Percentiles rank a stretch among this genome's conserved stretches.
These are phyloP conservation scores for Limnephilus marmoratus DNA, from an alignment of 2,888 invertebrate species.

Conservation along the genomic window DNA sequence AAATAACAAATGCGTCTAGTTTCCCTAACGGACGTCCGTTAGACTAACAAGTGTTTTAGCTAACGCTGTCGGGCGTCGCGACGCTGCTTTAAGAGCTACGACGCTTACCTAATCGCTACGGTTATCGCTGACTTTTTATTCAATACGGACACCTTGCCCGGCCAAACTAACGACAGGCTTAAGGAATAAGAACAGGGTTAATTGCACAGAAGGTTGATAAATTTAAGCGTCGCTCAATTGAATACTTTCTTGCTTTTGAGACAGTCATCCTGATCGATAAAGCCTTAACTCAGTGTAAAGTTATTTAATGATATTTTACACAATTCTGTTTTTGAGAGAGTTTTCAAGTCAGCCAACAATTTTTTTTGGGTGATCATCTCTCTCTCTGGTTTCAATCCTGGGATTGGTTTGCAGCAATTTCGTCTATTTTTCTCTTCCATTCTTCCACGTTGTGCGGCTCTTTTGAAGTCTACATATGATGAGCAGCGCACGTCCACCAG, in stretches of 20 bases:
- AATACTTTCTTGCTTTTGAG: background rate
- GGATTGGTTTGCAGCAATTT: too few relatives aligned
- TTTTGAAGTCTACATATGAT: too few relatives aligned
- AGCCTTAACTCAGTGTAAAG: background rate
- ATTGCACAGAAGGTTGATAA: slow-evolving; percentile 46
- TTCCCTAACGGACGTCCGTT: slow-evolving; percentile 59
- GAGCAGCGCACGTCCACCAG: too few relatives aligned
- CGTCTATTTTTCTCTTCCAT: too few relatives aligned
- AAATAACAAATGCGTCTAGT: slow-evolving; percentile 64
- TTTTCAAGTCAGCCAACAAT: background rate
- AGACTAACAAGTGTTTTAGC: slow-evolving; percentile 59
- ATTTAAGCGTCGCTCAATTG: slow-evolving; percentile 6
- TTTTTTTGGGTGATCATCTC: background rate
- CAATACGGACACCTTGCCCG: slow-evolving; percentile 51
- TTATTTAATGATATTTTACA: background rate
- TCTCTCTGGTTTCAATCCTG: too few relatives aligned
- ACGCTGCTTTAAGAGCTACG: slow-evolving; percentile 36
- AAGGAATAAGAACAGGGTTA: slow-evolving; percentile 40
- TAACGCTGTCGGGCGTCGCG: slow-evolving; percentile 52
- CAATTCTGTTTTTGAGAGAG: too few relatives aligned
- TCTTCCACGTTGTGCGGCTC: too few relatives aligned
- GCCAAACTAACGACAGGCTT: slow-evolving; percentile 39
- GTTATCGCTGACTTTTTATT: slow-evolving; percentile 54
- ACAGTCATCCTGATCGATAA: background rate
- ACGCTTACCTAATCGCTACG: slow-evolving; percentile 54